These are phyloP conservation scores for Choloepus didactylus DNA, from an alignment of 2,797 vertebrate genomes.

Conservation along the genomic window DNA sequence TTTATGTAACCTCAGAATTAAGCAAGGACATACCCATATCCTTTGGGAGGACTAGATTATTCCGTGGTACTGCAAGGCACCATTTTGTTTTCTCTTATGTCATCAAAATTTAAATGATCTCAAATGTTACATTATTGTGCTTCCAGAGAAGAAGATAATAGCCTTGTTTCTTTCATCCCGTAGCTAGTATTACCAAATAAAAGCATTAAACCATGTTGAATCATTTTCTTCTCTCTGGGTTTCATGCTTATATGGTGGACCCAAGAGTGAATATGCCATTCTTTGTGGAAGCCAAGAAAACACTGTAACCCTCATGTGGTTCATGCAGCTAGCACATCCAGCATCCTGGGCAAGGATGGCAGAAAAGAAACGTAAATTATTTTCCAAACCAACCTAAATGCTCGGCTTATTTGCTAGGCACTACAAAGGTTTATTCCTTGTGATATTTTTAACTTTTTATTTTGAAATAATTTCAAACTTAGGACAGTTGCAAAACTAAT, in stretches of 20 bases:
- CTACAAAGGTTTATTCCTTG: conserved; percentile 10
- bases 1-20: conserved; percentile 42
- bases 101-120: conserved; percentile 47
- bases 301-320: background rate
- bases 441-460: background rate
- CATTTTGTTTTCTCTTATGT: background rate
- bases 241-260: background rate
- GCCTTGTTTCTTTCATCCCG: conserved; percentile 45
- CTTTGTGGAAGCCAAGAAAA: background rate
- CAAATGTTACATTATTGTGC: conserved; percentile 41
- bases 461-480: too few species aligned
- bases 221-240: conserved; percentile 10
- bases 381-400: too few species aligned
- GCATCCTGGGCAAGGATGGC: background rate
- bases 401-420: conserved; percentile 35
- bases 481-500: too few species aligned
- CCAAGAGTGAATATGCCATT: background rate
- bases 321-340: background rate
- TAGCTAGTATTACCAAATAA: background rate
- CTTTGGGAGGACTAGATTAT: conserved; percentile 10
- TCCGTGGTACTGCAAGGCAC: background rate
- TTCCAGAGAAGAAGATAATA: conserved; percentile 11
- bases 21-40: background rate
- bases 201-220: conserved; percentile 8
- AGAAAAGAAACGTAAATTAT: too few species aligned